Conservation (phyloP, 2,888 invertebrate genomes). For the Cyclophora punctaria region DNA sequence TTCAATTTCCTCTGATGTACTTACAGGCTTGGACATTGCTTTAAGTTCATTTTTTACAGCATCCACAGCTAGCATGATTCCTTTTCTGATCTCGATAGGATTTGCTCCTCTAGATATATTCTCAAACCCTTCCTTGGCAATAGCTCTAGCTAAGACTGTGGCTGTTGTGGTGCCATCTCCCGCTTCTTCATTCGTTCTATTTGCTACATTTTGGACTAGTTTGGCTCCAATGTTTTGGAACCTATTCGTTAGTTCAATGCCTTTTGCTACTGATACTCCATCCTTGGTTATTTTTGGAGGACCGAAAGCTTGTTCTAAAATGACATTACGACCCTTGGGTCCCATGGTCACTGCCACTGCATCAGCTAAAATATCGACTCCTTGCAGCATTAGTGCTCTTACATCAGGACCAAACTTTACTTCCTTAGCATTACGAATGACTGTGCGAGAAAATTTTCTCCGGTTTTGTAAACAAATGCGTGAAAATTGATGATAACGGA, state of each 20-base stretch:
- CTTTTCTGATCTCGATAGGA: slow-evolving; percentile 94
- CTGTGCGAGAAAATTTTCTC: slow-evolving; percentile 14
- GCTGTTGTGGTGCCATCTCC: slow-evolving; percentile 99
- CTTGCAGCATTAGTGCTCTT: slow-evolving; percentile 95
- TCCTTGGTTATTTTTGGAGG: slow-evolving; percentile 99
- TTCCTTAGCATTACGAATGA: slow-evolving; percentile 87
- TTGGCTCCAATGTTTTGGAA: slow-evolving; percentile 99
- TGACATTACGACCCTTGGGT: slow-evolving; percentile 98
- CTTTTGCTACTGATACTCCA: slow-evolving; percentile 99
- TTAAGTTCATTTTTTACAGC: slow-evolving; percentile 88
- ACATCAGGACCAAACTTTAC: slow-evolving; percentile 97
- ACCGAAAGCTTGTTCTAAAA: slow-evolving; percentile 98
- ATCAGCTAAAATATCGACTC: slow-evolving; percentile 97
- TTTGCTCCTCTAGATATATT: slow-evolving; percentile 97
- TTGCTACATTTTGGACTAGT: slow-evolving; percentile 99
- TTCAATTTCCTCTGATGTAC: slow-evolving; percentile 97
- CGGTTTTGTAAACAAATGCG: slow-evolving; percentile 13
- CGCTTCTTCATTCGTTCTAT: slow-evolving; percentile 99
- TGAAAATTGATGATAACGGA: slow-evolving; percentile 23
- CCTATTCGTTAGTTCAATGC: slow-evolving; percentile 96
- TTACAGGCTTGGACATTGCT: slow-evolving; percentile 91
- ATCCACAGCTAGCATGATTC: slow-evolving; percentile 96
- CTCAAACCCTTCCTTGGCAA: slow-evolving; percentile 99
- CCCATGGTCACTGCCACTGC: slow-evolving; percentile 99
- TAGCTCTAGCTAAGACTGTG: slow-evolving; percentile 96